phyloP scores from a whole-genome alignment of 2,113 vertebrate genomes.

The Ctenomys sociabilis region DNA sequence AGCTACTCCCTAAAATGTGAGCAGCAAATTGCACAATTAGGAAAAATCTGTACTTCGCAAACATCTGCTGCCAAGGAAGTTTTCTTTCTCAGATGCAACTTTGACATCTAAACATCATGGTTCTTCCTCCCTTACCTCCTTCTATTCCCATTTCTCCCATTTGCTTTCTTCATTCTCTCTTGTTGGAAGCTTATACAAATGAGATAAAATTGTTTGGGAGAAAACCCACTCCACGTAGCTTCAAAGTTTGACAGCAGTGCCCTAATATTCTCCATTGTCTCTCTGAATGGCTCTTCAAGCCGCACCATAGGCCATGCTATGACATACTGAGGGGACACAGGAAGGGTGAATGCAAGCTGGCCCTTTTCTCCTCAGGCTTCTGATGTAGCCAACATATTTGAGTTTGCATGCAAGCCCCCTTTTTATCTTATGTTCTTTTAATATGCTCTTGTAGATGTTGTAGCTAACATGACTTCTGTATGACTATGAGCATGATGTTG shows the following conservation, averaged over 20 bases:
- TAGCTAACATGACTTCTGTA: not conserved
- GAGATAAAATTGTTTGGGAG: not conserved
- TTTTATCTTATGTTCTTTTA: not conserved
- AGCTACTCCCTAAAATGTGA: constrained; percentile 49
- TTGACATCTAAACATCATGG: constrained; percentile 3
- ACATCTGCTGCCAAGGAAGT: constrained; percentile 23
- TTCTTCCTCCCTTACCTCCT: not conserved
- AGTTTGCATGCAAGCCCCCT: not conserved
- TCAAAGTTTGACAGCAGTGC: not conserved
- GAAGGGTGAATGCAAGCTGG: not conserved
- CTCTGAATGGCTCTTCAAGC: not conserved
- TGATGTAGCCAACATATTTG: not conserved
- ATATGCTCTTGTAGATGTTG: not conserved
- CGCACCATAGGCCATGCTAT: not conserved
- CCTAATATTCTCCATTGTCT: rapidly evolving
- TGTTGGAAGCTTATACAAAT: not conserved
- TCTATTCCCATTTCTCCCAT: not conserved
- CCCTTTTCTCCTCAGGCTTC: not conserved
- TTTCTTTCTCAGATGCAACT: constrained; percentile 45
- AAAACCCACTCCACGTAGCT: not conserved
- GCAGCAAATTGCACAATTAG: constrained; percentile 52
- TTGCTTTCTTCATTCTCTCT: not conserved
- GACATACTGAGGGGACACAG: not conserved
- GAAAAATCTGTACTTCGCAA: constrained; percentile 41
- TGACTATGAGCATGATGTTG: not conserved